Percentiles rank a stretch among this genome's conserved stretches.
phyloP scores from a whole-genome alignment of 2,113 vertebrate species.

The Phylloscopus whistleri region DNA sequence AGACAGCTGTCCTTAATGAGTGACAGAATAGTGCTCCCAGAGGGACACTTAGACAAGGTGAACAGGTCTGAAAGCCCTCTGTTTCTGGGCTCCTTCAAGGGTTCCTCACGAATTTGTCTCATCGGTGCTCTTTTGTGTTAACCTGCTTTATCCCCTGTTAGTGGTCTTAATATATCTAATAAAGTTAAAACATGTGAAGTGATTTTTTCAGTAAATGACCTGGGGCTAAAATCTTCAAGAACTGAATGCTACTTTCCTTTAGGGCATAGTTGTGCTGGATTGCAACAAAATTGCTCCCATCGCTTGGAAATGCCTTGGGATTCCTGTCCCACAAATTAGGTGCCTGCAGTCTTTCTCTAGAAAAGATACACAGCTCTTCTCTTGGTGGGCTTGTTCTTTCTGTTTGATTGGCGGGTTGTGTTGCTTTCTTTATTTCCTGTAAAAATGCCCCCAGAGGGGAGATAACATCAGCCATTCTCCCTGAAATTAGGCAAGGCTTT shows the following conservation, averaged over 20 bases:
- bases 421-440: background rate
- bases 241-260: background rate
- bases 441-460: background rate
- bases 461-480: background rate
- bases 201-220: background rate
- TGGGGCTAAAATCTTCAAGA: background rate
- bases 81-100: background rate
- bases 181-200: background rate
- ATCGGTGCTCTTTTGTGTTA: background rate
- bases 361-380: background rate
- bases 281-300: background rate
- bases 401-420: background rate
- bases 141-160: background rate
- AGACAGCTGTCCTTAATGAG: background rate
- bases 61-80: background rate
- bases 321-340: background rate
- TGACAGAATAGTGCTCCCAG: background rate
- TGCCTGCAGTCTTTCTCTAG: background rate
- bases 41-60: background rate
- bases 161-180: background rate
- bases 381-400: background rate
- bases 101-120: background rate
- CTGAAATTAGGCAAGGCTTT: background rate
- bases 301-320: background rate
- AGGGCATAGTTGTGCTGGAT: background rate